Evolutionary conservation across 1,140 invertebrate species (phyloP), one percentile per base, ranked within the genome.

Genomic region (Pararge aegeria): DNA sequence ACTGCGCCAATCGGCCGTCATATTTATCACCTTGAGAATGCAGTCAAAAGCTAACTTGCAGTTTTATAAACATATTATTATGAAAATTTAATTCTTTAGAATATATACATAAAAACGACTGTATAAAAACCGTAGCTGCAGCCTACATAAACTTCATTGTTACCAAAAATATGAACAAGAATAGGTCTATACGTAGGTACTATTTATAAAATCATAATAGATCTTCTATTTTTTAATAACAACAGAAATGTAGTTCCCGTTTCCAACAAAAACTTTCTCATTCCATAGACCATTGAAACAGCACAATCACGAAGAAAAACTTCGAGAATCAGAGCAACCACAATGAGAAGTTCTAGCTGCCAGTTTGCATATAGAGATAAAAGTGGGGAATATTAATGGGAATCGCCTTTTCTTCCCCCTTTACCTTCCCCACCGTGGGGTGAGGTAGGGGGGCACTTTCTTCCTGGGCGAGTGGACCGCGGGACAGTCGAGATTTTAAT

Each of bases 311-410:
- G 70, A 44, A 76, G 66, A 67, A 73, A 78, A 80, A 82, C 67
- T 79, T 78, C 68, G 67, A 56, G 82, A 88, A 88, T 85, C 80
- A 80, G 77, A 72, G 71, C 71, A 70, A 75, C 79, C 82, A 89
- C 86, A 89, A 87, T 87, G 84, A 72, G 78, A 73, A 80, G 75
- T 88, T 83, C 73, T 74, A 75, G 73, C 78, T 84, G 84, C 87
- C 84, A 87, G 87, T 89, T 89, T 89, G 87, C 87, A 89, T 89
- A 89, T 89, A 89, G 84, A 89, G 87, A 89, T 89, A 89, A 88
- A 89, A 87, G 82, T 84, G 81, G 84, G 79, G 86, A 87, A 89
- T 89, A 89, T 89, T 89, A 89, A 89, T 89, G 84, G 83, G 83
- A 73, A 79, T 78, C 74, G 75, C 75, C 78, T 54, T 50, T 61